phyloP scores from a whole-genome alignment of 2,797 vertebrate species.

The Typhlichthys subterraneus region DNA sequence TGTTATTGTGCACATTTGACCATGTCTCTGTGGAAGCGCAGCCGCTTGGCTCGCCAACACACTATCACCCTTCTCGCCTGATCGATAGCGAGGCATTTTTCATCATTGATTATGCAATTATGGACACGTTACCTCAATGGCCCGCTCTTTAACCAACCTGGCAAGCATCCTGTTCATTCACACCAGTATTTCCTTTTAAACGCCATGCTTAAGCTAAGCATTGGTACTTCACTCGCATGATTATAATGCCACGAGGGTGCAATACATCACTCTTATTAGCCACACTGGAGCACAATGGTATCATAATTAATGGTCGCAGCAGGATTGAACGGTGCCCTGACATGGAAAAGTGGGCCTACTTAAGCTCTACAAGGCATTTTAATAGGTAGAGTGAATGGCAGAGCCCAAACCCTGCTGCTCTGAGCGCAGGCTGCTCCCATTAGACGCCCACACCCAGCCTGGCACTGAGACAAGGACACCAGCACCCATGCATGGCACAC shows the following conservation, averaged over 20 bases:
- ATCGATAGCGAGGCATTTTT: slow-evolving; percentile 76
- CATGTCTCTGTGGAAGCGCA: background rate
- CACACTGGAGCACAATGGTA: slow-evolving; percentile 82
- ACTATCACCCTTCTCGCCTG: slow-evolving; percentile 46
- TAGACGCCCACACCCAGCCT: slow-evolving; percentile 64
- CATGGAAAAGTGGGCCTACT: slow-evolving; percentile 80
- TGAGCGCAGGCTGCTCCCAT: slow-evolving; percentile 73
- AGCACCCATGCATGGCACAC: slow-evolving; percentile 16
- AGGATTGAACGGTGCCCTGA: slow-evolving; percentile 81
- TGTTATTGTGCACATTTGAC: background rate
- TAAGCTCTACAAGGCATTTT: slow-evolving; percentile 81
- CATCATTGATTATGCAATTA: slow-evolving; percentile 79
- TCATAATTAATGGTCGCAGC: slow-evolving; percentile 85
- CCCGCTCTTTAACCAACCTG: slow-evolving; percentile 35
- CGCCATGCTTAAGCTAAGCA: slow-evolving; percentile 61
- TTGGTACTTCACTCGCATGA: slow-evolving; percentile 75
- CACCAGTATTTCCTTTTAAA: slow-evolving; percentile 18
- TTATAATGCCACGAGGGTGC: slow-evolving; percentile 80
- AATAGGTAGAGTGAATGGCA: slow-evolving; percentile 80
- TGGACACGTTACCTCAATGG: slow-evolving; percentile 67
- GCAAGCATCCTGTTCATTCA: slow-evolving; percentile 33
- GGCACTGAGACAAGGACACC: slow-evolving; percentile 65
- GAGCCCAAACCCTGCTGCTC: slow-evolving; percentile 75
- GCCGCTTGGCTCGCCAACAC: slow-evolving; percentile 38
- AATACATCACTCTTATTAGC: slow-evolving; percentile 84